phyloP scores from a whole-genome alignment of 2,113 vertebrate genomes.

The Microcebus ravelobensis region DNA sequence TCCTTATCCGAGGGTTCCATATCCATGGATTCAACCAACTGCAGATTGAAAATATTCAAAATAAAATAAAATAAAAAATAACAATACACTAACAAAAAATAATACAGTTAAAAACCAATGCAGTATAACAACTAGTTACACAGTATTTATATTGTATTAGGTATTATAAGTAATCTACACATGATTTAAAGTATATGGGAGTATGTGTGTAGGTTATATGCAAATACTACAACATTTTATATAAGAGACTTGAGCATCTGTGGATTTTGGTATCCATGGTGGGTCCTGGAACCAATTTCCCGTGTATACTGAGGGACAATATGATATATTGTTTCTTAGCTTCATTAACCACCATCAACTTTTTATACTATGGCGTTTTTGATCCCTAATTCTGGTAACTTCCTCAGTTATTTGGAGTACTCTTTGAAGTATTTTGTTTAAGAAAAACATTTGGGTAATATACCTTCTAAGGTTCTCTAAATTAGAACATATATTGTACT shows the following conservation, averaged over 20 bases:
- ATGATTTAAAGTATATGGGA: neutral
- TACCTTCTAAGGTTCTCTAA: neutral
- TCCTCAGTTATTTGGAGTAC: neutral
- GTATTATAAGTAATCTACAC: neutral
- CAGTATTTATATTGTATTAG: neutral
- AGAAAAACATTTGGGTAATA: neutral
- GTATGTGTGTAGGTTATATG: neutral
- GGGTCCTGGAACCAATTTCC: neutral
- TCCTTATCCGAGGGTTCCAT: neutral
- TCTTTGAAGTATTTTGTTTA: constrained; percentile 2
- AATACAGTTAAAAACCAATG: neutral
- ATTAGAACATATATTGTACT: neutral
- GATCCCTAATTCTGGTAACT: neutral
- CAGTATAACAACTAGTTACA: neutral
- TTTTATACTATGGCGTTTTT: neutral
- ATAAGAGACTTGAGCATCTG: neutral
- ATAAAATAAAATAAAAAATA: neutral
- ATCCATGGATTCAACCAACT: neutral
- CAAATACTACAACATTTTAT: neutral
- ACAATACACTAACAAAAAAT: neutral
- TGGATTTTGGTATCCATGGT: neutral
- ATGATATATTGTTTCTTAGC: neutral
- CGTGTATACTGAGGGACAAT: neutral
- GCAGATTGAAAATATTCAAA: neutral
- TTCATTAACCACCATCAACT: neutral